Evolutionary conservation across 2,888 invertebrate species (phyloP).

Genomic region (Melanostoma mellinum): DNA sequence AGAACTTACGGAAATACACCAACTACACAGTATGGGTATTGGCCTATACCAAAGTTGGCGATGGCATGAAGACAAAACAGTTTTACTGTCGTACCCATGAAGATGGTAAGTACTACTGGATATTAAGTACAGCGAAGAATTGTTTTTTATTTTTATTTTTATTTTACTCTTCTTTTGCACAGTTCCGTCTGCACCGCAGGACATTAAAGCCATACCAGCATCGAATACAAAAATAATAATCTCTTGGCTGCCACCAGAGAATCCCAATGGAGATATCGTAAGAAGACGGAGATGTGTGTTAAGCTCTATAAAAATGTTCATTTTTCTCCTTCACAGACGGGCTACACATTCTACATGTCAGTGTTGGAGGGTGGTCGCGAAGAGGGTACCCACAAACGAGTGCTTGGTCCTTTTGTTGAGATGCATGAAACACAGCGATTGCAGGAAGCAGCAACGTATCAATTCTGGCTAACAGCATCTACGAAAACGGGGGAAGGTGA

Average conservation of each 20-base stretch:
- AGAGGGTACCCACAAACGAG: conserved; percentile 89
- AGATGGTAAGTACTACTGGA: conserved; percentile 86
- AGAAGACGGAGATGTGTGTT: conserved; percentile 63
- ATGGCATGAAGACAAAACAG: conserved; percentile 92
- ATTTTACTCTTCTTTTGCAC: conserved; percentile 29
- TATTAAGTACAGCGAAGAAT: conserved; percentile 8
- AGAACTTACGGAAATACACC: conserved; percentile 91
- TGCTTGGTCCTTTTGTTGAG: conserved; percentile 87
- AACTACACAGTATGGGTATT: conserved; percentile 96
- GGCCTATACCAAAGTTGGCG: conserved; percentile 94
- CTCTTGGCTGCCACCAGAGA: conserved; percentile 94
- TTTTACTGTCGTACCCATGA: conserved; percentile 94
- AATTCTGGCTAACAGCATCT: conserved; percentile 89
- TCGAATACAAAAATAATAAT: conserved; percentile 92
- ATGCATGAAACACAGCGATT: conserved; percentile 88
- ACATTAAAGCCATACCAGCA: conserved; percentile 94
- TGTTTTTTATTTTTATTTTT: conserved; percentile 10
- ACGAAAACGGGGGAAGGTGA: conserved; percentile 93
- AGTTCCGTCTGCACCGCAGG: conserved; percentile 95
- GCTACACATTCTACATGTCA: conserved; percentile 92
- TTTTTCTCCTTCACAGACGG: conserved; percentile 79
- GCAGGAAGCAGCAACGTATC: conserved; percentile 88
- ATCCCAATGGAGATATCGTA: conserved; percentile 92
- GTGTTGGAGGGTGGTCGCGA: conserved; percentile 90
- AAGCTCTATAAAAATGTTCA: not conserved